Evolutionary conservation across 1,140 invertebrate species (phyloP), one percentile per base, ranked within the genome.

Genomic region (Drosophila tani): DNA sequence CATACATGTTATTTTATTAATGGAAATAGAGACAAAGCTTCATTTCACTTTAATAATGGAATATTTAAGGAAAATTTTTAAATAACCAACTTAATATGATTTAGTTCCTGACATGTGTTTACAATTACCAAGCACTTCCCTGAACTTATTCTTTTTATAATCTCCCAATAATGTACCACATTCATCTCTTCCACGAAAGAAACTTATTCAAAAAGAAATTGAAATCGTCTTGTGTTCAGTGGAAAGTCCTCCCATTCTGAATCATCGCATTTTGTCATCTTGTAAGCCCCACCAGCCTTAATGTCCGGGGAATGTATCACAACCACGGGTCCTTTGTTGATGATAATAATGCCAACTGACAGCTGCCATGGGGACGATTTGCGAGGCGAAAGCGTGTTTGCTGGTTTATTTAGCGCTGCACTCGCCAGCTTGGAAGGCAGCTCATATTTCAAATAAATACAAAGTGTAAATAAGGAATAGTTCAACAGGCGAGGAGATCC

Each of bases 401-500:
- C 46, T 68, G 78, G 80, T 81, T 81, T 81, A 81, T 81, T 43
- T 53, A 49, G 59, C 46, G 41, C 53, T 57, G 67, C 79, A 64
- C 57, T 71, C 19, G 63, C 19, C 63, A 19, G 40, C 57, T 17
- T 38, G 47, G 59, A 69, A 75, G 45, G 80, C 49, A 75, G 62
- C 81, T 75, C 82, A 90, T 84, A 88, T 79, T 68, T 88, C 69
- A 88, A 77, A 78, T 81, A 60, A 88, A 84, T 81, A 65, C 58
- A 66, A 82, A 71, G 51, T 79, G 75, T 66, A 77, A 84, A 77
- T 62, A 76, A 55, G 58, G 62, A 68, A 60, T 49, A 50, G 65
- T 49, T 67, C 58, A 68, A 67, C 74, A 76, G 74, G 62, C 55
- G 15, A 27, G 19, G 43, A 14, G 45, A 45, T 29, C 19, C 58